Evolutionary conservation across 1,140 invertebrate species (phyloP), one percentile per base, ranked within the genome.

Genomic region (Zaprionus tsacasi): DNA sequence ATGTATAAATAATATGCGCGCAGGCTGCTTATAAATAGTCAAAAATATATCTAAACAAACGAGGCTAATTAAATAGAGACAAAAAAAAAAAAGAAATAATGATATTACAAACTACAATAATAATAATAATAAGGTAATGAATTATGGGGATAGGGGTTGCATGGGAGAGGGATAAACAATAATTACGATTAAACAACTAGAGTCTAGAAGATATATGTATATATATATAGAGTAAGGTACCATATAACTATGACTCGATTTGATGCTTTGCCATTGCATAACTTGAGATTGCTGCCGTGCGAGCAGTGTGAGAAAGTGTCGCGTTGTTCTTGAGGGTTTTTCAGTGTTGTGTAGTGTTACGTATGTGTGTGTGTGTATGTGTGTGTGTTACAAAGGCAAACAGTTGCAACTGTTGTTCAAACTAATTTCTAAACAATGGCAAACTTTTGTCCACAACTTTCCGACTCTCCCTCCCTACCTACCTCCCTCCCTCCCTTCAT

Each of bases 191-290:
- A 54, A 38, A 27, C 67, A 60, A 68, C 43, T 61, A 61, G 58
- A 63, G 35, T 79, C 55, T 81, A 66, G 66, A 82, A 69, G 45
- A 36, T 76, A 57, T 13, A 38, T 59, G 52, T 43, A 7, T 43
- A 15, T 43, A 7, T 43, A 15, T 7, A 43, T 45, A 45, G 8
- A 45, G n/a, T 45, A 45, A 10, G 15, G 3, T 15, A 45, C 40
- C 7, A 45, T 67, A 82, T 74, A 75, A 70, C 83, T 87, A 87
- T 87, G 83, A 87, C 83, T 87, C 83, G 83, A 87, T 87, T 88
- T 80, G 60, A 70, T 74, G 78, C 81, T 59, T 75, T 75, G 74
- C 78, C 57, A 68, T 69, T 67, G 50, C 66, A 72, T 45, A 43
- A 63, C 67, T 67, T 68, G 57, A 25, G 33, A n/a, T 45, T 59